Percentiles rank a stretch among this genome's conserved stretches.
phyloP scores from a whole-genome alignment of 2,888 invertebrate genomes.

The Lithophane semibrunnea region DNA sequence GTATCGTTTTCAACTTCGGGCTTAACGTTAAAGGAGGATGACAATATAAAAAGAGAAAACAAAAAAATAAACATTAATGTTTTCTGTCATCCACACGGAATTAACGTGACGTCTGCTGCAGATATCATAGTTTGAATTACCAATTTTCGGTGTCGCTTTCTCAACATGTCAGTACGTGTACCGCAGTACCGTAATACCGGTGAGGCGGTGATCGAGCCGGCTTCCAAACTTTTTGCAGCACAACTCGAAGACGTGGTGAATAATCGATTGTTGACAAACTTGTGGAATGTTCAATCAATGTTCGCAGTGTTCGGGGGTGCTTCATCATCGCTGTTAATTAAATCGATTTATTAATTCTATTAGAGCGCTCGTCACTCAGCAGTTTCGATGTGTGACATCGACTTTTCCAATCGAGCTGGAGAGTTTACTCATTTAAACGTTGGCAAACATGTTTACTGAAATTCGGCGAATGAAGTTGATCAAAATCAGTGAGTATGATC shows the following conservation, averaged over 20 bases:
- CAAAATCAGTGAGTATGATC: constrained; percentile 58
- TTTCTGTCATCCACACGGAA: constrained; percentile 39
- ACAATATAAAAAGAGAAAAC: not conserved
- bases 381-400: constrained; percentile 61
- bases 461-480: constrained; percentile 55
- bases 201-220: constrained; percentile 33
- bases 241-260: constrained; percentile 52
- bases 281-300: constrained; percentile 73
- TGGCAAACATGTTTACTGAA: constrained; percentile 63
- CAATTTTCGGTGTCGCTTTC: constrained; percentile 26
- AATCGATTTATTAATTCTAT: constrained; percentile 69
- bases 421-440: constrained; percentile 65
- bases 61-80: constrained; percentile 34
- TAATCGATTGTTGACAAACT: constrained; percentile 68
- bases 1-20: not conserved
- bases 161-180: constrained; percentile 11
- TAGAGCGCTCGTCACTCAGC: constrained; percentile 60
- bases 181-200: not conserved
- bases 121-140: constrained; percentile 52
- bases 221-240: constrained; percentile 61
- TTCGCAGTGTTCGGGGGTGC: constrained; percentile 64
- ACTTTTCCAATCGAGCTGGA: constrained; percentile 63
- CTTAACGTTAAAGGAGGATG: not conserved
- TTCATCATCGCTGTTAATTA: constrained; percentile 72
- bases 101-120: constrained; percentile 25